Base-by-base conservation (phyloP, 2,888 invertebrate genomes). In the Acronicta psi region DNA sequence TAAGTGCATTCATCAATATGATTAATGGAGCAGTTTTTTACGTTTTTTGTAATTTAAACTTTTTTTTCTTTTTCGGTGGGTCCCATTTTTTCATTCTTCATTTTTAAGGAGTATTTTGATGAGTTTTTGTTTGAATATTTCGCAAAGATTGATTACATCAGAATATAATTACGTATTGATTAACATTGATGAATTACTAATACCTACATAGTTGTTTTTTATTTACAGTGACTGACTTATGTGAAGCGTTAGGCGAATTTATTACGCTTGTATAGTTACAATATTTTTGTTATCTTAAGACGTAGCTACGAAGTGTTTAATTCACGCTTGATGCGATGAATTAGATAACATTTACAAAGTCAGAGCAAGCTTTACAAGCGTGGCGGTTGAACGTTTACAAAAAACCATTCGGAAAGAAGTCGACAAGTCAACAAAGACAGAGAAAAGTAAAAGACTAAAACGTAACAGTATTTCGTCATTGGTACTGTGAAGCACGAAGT, bases 351-450 rank as follows among this genome's bases (percentile, higher is more conserved):
- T 90, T 88, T 90, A 86, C 87, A 80, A 86, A 90, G 86, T 85
- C 82, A 84, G 83, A 88, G 83, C 85, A 83, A 88, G 85, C 87
- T 87, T 90, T 85, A 89, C 84, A 87, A 88, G 84, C 83, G 85
- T 78, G 77, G 86, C 78, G 82, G 84, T 85, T 84, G 83, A 83
- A 85, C 86, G 82, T 83, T 86, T 84, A 92, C 83, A 92, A 91
- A 93, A 92, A 92, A 87, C 80, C 75, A 82, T 85, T 85, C 86
- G 82, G 83, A 88, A 83, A 83, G 87, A 89, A 86, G 89, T 88
- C 90, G 88, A 90, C 91, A 87, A 89, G 87, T 90, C 87, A 90
- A 92, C 92, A 93, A 93, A 92, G 83, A 87, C 83, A 79, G 80
- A 79, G 80, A 80, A 83, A 84, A 86, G 86, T 87, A 88, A 90